A percentile compares a stretch with the other conserved stretches of the same genome.
These are phyloP conservation scores for Struthidea cinerea DNA, from an alignment of 2,113 vertebrate species.

Conservation along the genomic window DNA sequence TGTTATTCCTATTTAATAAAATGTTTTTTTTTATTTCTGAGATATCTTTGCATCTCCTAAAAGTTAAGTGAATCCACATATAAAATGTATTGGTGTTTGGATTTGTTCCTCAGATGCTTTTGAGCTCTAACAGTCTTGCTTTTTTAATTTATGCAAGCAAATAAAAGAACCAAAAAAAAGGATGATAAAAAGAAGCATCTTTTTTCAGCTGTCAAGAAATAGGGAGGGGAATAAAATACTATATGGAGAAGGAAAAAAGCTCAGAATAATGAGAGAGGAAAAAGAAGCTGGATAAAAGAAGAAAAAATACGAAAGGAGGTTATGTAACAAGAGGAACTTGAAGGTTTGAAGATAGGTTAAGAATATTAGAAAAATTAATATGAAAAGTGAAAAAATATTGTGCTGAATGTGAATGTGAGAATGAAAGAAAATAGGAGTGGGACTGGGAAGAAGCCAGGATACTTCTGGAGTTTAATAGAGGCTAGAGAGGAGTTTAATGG, in stretches of 20 bases:
- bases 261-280: neutral
- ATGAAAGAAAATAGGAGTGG: neutral
- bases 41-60: neutral
- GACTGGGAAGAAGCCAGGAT: neutral
- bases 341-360: neutral
- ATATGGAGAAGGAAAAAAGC: neutral
- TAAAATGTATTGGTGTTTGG: neutral
- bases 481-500: neutral
- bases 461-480: neutral
- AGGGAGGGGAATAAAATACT: neutral
- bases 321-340: neutral
- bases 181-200: neutral
- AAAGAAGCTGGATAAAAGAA: neutral
- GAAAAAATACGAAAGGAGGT: neutral
- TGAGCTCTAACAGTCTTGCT: neutral
- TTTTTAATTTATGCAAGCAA: neutral
- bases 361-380: constrained; percentile 13
- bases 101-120: neutral
- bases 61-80: neutral
- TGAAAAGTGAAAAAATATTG: neutral
- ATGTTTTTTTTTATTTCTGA: neutral
- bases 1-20: neutral
- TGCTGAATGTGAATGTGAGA: neutral
- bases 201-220: neutral
- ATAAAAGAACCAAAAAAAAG: neutral